phyloP scores from a whole-genome alignment of 2,113 vertebrate genomes.

The Hoplias malabaricus region DNA sequence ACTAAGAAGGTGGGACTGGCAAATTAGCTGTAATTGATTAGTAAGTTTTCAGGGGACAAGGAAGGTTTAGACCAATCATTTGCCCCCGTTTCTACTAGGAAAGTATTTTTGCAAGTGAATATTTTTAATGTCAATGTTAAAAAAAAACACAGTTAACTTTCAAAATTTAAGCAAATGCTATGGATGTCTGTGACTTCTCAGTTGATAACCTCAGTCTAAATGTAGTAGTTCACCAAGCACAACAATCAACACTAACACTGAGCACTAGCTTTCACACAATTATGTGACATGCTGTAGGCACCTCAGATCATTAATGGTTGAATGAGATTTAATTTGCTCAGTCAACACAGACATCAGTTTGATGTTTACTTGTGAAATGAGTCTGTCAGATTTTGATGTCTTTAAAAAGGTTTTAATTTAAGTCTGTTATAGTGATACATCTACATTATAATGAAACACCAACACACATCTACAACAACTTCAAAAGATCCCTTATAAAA shows the following conservation, averaged over 20 bases:
- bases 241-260: conserved; percentile 38
- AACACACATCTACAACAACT: too few relatives aligned
- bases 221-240: conserved; percentile 42
- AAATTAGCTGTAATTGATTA: too few relatives aligned
- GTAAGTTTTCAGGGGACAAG: too few relatives aligned
- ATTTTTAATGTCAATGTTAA: neutral
- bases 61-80: too few relatives aligned
- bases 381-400: conserved; percentile 13
- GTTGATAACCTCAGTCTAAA: conserved; percentile 65
- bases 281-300: conserved; percentile 59
- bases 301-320: conserved; percentile 44
- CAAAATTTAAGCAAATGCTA: conserved; percentile 1
- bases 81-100: too few relatives aligned
- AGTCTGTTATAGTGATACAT: neutral
- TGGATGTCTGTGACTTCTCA: conserved; percentile 11
- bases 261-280: conserved; percentile 53
- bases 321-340: conserved; percentile 26
- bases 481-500: too few relatives aligned
- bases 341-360: neutral
- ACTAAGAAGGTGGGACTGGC: too few relatives aligned
- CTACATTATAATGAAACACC: too few relatives aligned
- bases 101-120: neutral
- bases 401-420: neutral
- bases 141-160: too few relatives aligned
- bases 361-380: conserved; percentile 23